Conservation (phyloP, 2,888 invertebrate genomes). For the Cataglyphis albicans region DNA sequence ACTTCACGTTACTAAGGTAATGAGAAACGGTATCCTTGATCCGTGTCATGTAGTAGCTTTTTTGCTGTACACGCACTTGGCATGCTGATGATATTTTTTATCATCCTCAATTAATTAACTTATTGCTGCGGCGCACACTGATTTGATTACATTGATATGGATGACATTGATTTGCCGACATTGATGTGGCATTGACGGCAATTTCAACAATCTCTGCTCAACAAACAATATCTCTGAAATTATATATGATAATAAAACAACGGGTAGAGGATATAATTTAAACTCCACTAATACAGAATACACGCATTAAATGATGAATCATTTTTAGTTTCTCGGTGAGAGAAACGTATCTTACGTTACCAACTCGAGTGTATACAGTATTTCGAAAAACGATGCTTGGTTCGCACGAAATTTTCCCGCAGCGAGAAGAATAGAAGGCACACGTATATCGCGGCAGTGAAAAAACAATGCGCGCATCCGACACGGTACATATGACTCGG, state of each 20-base stretch:
- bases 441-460: not conserved
- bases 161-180: not conserved
- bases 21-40: conserved; percentile 39
- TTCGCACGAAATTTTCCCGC: conserved; percentile 50
- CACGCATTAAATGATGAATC: conserved; percentile 37
- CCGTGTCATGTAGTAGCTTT: conserved; percentile 9
- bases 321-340: conserved; percentile 57
- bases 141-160: not conserved
- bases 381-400: not conserved
- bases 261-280: not conserved
- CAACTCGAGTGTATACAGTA: not conserved
- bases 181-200: not conserved
- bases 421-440: not conserved
- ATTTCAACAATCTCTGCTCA: conserved; percentile 9
- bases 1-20: conserved; percentile 20
- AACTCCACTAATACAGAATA: not conserved
- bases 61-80: not conserved
- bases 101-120: conserved; percentile 33
- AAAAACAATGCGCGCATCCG: conserved; percentile 21
- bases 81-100: not conserved
- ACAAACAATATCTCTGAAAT: conserved; percentile 13
- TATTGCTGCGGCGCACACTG: conserved; percentile 1
- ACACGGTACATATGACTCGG: conserved; percentile 51
- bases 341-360: not conserved
- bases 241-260: conserved; percentile 15